Percentiles rank a stretch among this genome's conserved stretches.
Conservation (phyloP, 2,797 vertebrate species). For the Gobio occitaniae region DNA sequence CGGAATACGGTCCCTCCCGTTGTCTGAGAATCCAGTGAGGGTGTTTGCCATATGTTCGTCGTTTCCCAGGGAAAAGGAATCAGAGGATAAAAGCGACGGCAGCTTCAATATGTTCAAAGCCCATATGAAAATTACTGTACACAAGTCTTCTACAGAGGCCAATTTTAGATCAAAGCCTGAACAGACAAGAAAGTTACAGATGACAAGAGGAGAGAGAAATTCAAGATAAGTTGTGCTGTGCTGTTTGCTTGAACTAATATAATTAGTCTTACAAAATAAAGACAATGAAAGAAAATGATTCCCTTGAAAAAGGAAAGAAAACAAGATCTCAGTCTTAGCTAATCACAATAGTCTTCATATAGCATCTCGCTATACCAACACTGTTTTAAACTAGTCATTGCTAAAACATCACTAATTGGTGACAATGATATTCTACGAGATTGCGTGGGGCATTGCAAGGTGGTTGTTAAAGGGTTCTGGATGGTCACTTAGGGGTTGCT, state of each 20-base stretch:
- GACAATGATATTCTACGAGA: not conserved
- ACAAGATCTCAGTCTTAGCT: not conserved
- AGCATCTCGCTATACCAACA: not conserved
- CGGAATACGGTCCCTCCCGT: conserved; percentile 88
- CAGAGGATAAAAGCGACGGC: conserved; percentile 90
- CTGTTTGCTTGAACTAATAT: conserved; percentile 69
- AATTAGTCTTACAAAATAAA: conserved; percentile 54
- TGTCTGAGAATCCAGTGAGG: conserved; percentile 87
- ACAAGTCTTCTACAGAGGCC: conserved; percentile 75
- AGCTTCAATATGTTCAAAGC: conserved; percentile 92
- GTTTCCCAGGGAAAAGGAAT: conserved; percentile 84
- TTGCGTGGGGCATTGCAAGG: not conserved
- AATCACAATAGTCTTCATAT: not conserved
- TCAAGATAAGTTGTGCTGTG: conserved; percentile 35
- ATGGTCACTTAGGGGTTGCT: not conserved
- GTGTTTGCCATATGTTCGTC: conserved; percentile 94
- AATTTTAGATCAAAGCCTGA: conserved; percentile 81
- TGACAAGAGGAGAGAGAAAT: conserved; percentile 55
- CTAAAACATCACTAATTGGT: not conserved
- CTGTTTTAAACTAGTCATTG: not conserved
- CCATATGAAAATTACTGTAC: conserved; percentile 83
- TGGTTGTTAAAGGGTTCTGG: not conserved
- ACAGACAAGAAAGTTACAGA: conserved; percentile 54
- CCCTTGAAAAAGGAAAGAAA: conserved; percentile 23
- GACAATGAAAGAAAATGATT: not conserved